Conservation (phyloP, 2,888 invertebrate genomes). For the Gasteruption jaculator region DNA sequence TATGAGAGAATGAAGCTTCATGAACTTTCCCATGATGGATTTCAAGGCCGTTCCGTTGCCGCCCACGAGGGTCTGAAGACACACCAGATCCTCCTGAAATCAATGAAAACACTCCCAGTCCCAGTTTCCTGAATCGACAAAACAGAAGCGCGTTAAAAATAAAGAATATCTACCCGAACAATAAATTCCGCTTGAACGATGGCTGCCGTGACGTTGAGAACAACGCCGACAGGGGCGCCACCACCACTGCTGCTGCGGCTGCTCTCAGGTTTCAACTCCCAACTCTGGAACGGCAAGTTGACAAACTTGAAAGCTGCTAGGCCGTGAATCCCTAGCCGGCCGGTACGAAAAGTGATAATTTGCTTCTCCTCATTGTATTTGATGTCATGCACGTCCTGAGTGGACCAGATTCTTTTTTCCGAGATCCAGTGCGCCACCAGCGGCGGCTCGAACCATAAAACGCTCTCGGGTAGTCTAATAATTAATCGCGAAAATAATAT, state of each 20-base stretch:
- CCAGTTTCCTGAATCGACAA: not conserved
- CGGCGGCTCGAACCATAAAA: conserved; percentile 77
- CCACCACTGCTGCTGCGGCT: conserved; percentile 51
- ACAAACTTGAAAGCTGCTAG: conserved; percentile 70
- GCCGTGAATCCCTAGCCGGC: conserved; percentile 61
- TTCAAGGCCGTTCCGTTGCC: conserved; percentile 62
- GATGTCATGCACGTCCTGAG: conserved; percentile 69
- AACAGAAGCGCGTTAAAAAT: not conserved
- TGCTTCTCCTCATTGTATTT: conserved; percentile 85
- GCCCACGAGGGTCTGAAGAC: conserved; percentile 46
- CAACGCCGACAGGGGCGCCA: no score
- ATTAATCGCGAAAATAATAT: no score
- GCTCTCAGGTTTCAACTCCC: conserved; percentile 72
- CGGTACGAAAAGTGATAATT: conserved; percentile 71
- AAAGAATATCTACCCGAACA: conserved; percentile 47
- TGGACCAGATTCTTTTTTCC: conserved; percentile 60
- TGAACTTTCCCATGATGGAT: conserved; percentile 59
- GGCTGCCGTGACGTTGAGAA: conserved; percentile 57
- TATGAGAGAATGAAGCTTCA: conserved; percentile 59
- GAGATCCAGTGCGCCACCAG: conserved; percentile 70
- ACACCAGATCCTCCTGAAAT: conserved; percentile 49
- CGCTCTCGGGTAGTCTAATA: conserved; percentile 63
- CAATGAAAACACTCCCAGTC: not conserved
- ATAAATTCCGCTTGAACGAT: conserved; percentile 58
- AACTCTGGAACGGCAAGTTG: conserved; percentile 81